Evolutionary conservation across 2,888 invertebrate genomes (phyloP).

Genomic region (Lepidochitona cinerea): DNA sequence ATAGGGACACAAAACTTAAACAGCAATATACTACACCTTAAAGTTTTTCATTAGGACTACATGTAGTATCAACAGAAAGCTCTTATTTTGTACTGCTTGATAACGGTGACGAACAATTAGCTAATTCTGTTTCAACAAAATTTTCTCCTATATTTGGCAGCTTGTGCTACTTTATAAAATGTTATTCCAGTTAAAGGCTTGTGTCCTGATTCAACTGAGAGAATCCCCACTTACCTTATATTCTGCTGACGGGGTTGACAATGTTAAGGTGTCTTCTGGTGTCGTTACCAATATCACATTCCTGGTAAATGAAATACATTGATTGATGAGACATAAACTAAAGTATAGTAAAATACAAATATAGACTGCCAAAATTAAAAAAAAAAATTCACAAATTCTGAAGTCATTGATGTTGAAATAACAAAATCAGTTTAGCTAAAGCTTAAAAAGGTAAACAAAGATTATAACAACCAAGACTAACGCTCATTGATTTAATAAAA

Average conservation of each 20-base stretch:
- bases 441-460: neutral
- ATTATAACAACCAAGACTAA: neutral
- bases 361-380: neutral
- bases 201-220: too few relatives aligned
- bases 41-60: too few relatives aligned
- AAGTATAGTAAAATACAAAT: neutral
- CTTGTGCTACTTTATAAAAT: too few relatives aligned
- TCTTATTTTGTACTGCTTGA: too few relatives aligned
- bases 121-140: too few relatives aligned
- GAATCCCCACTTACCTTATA: conserved; percentile 75
- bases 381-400: neutral
- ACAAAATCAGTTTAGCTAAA: neutral
- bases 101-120: too few relatives aligned
- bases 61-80: too few relatives aligned
- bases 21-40: too few relatives aligned
- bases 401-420: neutral
- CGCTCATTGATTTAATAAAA: neutral
- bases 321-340: neutral
- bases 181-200: too few relatives aligned
- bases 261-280: conserved; percentile 83
- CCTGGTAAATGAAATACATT: conserved; percentile 38
- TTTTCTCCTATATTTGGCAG: too few relatives aligned
- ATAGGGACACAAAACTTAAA: too few relatives aligned
- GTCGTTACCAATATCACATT: conserved; percentile 75
- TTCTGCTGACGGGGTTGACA: conserved; percentile 78